Evolutionary conservation across 2,113 vertebrate species (phyloP), one percentile per base, ranked within the genome.

Genomic region (crab-eating macaque (Macaca fascicularis)): DNA sequence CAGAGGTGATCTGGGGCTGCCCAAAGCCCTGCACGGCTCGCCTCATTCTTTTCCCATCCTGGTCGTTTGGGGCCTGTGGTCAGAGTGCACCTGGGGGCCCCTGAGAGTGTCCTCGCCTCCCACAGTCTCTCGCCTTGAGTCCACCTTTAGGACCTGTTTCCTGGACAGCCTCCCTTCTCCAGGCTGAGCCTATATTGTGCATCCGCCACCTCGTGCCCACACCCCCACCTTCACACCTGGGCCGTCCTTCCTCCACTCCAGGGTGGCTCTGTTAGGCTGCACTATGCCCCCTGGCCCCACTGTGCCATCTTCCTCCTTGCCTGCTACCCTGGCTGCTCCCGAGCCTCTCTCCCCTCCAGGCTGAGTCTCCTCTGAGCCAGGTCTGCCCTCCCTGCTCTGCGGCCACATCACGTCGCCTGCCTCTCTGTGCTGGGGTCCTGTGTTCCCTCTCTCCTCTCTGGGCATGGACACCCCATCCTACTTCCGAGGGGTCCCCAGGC

Each of bases 151-250:
- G 25, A 5, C 48, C 35, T 13, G 1, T 16, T 14, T 30, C 22
- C 1, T 10, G 67, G 23, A 59, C 35, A 25, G 67, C 67, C 70
- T 50, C 23, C 55, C 45, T 16, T 14, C 38, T 6, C 64, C 48
- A 8, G 22, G 14, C 6, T 38, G 35, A 8, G 40, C 38, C 3
- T 12, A 17, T 8, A 11, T 30, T 10, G 0, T 2, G 1, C 0
- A 19, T 8, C 40, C 57, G 6, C 5, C 3, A 30, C 75, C 27
- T 48, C 8, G 8, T 7, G 4, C 8, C 45, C 45, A 11, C 9
- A 3, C 43, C 45, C 30, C 76, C 17, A 11, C 7, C 35, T 52
- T 14, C 32, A 32, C 32, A 5, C 48, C 76, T 20, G 5, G 2
- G 32, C 48, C 1, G 5, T 32, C 48, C 20, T 22, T 11, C 32